Evolutionary conservation across 2,113 vertebrate genomes (phyloP).

Genomic region (Burhinus oedicnemus): DNA sequence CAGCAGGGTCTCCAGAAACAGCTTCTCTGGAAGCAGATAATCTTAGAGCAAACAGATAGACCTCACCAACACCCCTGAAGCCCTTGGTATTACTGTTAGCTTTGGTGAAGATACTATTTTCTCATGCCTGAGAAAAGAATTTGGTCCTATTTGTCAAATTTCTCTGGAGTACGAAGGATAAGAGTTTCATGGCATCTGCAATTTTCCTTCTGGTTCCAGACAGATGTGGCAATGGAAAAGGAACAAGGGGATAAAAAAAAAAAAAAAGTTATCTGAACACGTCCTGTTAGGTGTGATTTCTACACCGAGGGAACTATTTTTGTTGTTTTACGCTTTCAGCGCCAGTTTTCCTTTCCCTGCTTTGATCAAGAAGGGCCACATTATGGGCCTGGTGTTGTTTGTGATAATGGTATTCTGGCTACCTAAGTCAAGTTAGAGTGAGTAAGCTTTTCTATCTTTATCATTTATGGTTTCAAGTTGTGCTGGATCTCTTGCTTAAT

Average conservation of each 20-base stretch:
- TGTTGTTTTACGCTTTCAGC: not conserved
- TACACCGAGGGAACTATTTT: not conserved
- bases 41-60: not conserved
- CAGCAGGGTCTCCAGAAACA: not conserved
- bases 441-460: slow-evolving; percentile 2
- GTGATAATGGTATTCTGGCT: not conserved
- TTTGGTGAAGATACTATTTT: not conserved
- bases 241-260: not conserved
- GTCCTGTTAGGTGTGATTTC: not conserved
- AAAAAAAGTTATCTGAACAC: not conserved
- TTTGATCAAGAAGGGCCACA: not conserved
- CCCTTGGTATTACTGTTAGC: not conserved
- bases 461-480: not conserved
- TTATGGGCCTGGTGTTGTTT: not conserved
- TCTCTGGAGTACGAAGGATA: not conserved
- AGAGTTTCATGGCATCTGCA: not conserved
- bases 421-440: not conserved
- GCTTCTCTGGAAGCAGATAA: not conserved
- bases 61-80: not conserved
- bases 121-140: not conserved
- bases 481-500: not conserved
- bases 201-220: not conserved
- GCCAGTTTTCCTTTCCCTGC: not conserved
- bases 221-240: not conserved
- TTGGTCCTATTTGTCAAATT: not conserved